phyloP scores from a whole-genome alignment of 1,140 invertebrate species.

The Neodiprion virginianus region DNA sequence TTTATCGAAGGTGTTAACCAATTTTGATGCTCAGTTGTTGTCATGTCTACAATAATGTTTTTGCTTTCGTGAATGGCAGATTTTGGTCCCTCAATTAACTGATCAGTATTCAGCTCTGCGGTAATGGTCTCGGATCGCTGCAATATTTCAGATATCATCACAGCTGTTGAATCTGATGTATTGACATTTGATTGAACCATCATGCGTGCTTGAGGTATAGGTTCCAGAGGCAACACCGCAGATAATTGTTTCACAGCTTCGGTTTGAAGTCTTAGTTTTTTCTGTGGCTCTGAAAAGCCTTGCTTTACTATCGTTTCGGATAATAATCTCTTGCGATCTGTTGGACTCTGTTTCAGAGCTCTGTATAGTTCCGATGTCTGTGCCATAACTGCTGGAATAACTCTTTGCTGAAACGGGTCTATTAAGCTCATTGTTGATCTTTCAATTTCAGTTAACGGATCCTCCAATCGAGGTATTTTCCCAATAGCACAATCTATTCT shows the following conservation, averaged over 20 bases:
- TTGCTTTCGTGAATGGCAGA: not conserved
- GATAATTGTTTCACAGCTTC: not conserved
- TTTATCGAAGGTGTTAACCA: constrained; percentile 55
- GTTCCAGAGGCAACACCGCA: not conserved
- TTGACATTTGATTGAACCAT: not conserved
- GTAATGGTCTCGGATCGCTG: not conserved
- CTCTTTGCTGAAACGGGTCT: constrained; percentile 36
- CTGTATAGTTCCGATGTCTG: constrained; percentile 47
- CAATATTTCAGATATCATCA: not conserved
- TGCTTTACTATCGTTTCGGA: not conserved
- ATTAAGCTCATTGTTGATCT: constrained; percentile 49
- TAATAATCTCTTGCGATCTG: constrained; percentile 18
- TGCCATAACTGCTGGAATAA: constrained; percentile 11
- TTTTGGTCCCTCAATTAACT: not conserved
- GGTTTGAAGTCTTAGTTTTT: not conserved
- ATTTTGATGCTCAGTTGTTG: constrained; percentile 43
- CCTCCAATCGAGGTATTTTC: constrained; percentile 47
- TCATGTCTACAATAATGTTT: not conserved
- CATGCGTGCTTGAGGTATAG: not conserved
- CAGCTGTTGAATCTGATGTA: not conserved
- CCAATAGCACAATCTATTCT: constrained; percentile 21
- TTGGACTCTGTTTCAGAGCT: constrained; percentile 41
- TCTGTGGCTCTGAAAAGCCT: not conserved
- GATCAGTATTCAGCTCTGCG: not conserved
- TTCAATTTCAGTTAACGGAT: constrained; percentile 50